A percentile compares a stretch with the other conserved stretches of the same genome.
Conservation (phyloP, 2,113 vertebrate genomes). For the Panthera tigris region DNA sequence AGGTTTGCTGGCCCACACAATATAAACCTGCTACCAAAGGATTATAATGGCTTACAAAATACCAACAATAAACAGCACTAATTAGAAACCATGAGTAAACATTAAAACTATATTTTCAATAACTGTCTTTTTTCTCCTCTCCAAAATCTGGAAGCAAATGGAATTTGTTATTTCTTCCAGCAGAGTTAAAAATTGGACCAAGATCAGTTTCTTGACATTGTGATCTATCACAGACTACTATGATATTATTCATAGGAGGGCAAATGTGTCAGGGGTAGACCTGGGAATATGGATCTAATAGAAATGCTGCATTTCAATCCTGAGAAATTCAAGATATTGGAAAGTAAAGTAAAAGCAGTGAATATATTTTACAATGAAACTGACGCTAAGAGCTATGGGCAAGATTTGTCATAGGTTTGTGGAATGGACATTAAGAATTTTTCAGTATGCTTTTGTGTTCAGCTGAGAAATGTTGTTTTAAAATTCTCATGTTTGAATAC, state of each 20-base stretch:
- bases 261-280: slow-evolving; percentile 34
- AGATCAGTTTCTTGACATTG: slow-evolving; percentile 31
- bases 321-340: slow-evolving; percentile 41
- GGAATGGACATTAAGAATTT: slow-evolving; percentile 72
- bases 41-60: background rate
- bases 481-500: slow-evolving; percentile 6
- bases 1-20: background rate
- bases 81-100: slow-evolving; percentile 13
- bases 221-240: slow-evolving; percentile 36
- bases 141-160: background rate
- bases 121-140: background rate
- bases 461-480: background rate
- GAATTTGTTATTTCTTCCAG: slow-evolving; percentile 38
- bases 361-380: slow-evolving; percentile 59
- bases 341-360: slow-evolving; percentile 56
- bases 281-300: slow-evolving; percentile 33
- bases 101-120: background rate
- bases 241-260: slow-evolving; percentile 24
- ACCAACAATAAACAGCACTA: background rate
- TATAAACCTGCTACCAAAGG: background rate
- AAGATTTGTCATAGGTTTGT: slow-evolving; percentile 73
- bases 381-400: slow-evolving; percentile 61
- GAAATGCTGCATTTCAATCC: slow-evolving; percentile 52
- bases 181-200: slow-evolving; percentile 42
- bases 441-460: slow-evolving; percentile 43